Conservation (phyloP, 2,113 vertebrate species). For the Pristiophorus japonicus region DNA sequence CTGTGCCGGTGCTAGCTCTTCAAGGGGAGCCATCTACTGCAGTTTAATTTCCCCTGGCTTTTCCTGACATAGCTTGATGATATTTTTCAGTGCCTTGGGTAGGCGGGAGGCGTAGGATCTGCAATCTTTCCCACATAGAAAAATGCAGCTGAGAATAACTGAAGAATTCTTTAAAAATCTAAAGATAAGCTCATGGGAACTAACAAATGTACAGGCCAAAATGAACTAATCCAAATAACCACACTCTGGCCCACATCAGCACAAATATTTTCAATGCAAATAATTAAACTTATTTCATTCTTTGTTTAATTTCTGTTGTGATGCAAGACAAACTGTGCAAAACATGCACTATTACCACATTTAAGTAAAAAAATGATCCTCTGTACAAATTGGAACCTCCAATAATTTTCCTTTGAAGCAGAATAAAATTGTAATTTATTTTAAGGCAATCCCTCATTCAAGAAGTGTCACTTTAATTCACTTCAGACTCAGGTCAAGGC, state of each 20-base stretch:
- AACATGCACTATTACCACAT: not conserved
- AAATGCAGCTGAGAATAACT: slow-evolving; percentile 22
- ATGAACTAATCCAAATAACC: not conserved
- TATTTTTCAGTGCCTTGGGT: not conserved
- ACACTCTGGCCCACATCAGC: not conserved
- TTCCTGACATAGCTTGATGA: not conserved
- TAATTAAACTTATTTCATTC: not conserved
- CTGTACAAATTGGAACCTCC: not conserved
- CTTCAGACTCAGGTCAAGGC: not conserved
- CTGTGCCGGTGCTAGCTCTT: not conserved
- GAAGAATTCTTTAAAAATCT: not conserved
- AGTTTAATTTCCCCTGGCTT: not conserved
- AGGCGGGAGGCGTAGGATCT: not conserved
- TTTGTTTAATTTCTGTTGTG: not conserved
- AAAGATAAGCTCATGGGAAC: slow-evolving; percentile 25
- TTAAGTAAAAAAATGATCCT: not conserved
- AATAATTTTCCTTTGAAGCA: not conserved
- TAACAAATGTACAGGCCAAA: not conserved
- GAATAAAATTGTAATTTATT: not conserved
- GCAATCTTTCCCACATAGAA: slow-evolving; percentile 11
- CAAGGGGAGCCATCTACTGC: not conserved
- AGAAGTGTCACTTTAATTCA: not conserved
- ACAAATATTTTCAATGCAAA: not conserved
- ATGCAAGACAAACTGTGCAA: not conserved
- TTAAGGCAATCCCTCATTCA: not conserved